phyloP scores from a whole-genome alignment of 2,797 vertebrate species.

The Cynodonichthys magdalenae region DNA sequence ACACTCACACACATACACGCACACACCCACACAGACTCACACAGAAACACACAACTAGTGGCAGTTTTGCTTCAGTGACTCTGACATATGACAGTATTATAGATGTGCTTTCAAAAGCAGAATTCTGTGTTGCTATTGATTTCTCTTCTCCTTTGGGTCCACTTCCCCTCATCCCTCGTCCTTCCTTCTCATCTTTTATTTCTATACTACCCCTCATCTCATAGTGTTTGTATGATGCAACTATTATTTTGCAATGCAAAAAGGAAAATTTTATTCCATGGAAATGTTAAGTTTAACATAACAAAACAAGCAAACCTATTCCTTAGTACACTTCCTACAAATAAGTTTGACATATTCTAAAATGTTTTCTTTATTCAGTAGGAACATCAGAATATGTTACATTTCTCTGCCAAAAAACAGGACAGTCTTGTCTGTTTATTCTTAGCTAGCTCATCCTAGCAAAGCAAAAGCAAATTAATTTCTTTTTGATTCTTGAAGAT shows the following conservation, averaged over 20 bases:
- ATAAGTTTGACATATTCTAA: not conserved
- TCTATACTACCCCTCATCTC: not conserved
- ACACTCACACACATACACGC: not conserved
- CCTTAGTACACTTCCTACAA: not conserved
- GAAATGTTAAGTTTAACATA: not conserved
- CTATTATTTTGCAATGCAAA: not conserved
- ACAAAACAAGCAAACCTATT: not conserved
- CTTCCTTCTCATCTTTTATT: not conserved
- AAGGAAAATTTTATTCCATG: not conserved
- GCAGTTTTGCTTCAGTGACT: constrained; percentile 2
- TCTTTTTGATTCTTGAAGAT: no score
- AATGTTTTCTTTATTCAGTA: not conserved
- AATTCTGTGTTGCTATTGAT: constrained; percentile 7
- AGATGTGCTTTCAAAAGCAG: constrained; percentile 4
- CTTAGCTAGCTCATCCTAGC: no score
- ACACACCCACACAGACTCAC: not conserved
- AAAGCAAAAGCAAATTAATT: no score
- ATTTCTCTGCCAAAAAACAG: not conserved
- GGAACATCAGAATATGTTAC: not conserved
- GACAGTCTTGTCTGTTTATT: no score
- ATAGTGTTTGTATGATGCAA: not conserved
- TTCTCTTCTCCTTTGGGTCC: constrained; percentile 4
- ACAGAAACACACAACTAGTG: not conserved
- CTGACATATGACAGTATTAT: constrained; percentile 10
- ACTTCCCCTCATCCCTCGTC: not conserved